phyloP scores from a whole-genome alignment of 1,140 invertebrate genomes.

The Sinonovacula constricta region DNA sequence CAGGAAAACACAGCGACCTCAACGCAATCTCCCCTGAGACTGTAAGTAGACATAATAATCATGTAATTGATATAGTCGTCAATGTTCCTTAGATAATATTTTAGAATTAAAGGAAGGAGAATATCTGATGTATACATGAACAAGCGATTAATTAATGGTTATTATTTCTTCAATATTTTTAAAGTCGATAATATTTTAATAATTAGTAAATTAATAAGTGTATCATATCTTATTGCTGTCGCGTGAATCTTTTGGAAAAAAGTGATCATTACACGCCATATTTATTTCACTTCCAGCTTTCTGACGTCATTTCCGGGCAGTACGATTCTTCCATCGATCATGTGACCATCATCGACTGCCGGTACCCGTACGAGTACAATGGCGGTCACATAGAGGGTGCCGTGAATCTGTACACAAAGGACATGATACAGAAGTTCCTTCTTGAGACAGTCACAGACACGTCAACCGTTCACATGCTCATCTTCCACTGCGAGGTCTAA shows the following conservation, averaged over 20 bases:
- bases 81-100: too few species aligned
- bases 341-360: slow-evolving; percentile 79
- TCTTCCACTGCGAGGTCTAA: slow-evolving; percentile 50
- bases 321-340: slow-evolving; percentile 59
- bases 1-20: slow-evolving; percentile 36
- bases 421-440: slow-evolving; percentile 84
- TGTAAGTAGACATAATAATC: not conserved
- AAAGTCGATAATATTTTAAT: not conserved
- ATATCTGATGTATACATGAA: not conserved
- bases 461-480: slow-evolving; percentile 19
- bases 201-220: not conserved
- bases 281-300: slow-evolving; percentile 51
- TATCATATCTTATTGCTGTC: not conserved
- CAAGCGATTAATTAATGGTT: too few species aligned
- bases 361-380: slow-evolving; percentile 97
- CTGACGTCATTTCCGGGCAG: slow-evolving; percentile 57
- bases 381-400: slow-evolving; percentile 95
- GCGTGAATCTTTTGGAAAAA: not conserved
- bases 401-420: slow-evolving; percentile 89
- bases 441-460: slow-evolving; percentile 73
- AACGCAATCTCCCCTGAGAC: slow-evolving; percentile 27
- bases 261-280: not conserved
- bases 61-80: too few species aligned
- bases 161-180: not conserved
- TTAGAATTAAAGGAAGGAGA: not conserved